Base-by-base conservation (phyloP, 2,113 vertebrate genomes). In the Chloropsis cyanopogon region DNA sequence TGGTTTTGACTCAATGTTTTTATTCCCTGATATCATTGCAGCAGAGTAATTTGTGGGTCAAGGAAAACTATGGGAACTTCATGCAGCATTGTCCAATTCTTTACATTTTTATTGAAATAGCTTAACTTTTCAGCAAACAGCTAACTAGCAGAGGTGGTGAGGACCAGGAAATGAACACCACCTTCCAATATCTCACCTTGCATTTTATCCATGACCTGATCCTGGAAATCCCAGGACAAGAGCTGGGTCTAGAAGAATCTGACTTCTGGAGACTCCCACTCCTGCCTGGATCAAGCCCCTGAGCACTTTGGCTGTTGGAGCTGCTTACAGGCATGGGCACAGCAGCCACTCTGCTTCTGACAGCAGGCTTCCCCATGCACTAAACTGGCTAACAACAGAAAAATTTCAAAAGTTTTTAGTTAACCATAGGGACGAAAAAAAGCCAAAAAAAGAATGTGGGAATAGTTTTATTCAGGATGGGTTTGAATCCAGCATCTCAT, bases 401-500 rank as follows among this genome's bases (percentile, higher is more conserved):
- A 50, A n/a, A 19, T 3, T 56, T 37, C 57, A 71, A 29, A 89
- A 80, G 23, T 9, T 4, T 65, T 26, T 21, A 26, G 63, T 47
- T 28, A 31, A 70, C 18, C 35, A 28, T 3, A 28, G 29, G 39
- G 29, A 53, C 54, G 39, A 19, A 63, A 52, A 57, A 76, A 56
- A 59, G 8, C 15, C 56, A 64, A 71, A 83, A 6, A 4, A 37
- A 11, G 9, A 64, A 47, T 13, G 15, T 9, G 23, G 53, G 50
- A 31, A 63, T 59, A 14, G 10, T 46, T 76, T 82, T 41, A 6
- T 49, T 68, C 35, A 61, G 22, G 70, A 79, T 4, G 59, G 69
- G 23, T 94, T 93, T 73, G 60, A 90, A 79, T 39, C 6, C 29
- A 69, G 56, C 23, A 23, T 80, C 35, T 90, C 84, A 73, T 72